Evolutionary conservation across 1,140 invertebrate species (phyloP).

Genomic region (Geopemphigus sp.): DNA sequence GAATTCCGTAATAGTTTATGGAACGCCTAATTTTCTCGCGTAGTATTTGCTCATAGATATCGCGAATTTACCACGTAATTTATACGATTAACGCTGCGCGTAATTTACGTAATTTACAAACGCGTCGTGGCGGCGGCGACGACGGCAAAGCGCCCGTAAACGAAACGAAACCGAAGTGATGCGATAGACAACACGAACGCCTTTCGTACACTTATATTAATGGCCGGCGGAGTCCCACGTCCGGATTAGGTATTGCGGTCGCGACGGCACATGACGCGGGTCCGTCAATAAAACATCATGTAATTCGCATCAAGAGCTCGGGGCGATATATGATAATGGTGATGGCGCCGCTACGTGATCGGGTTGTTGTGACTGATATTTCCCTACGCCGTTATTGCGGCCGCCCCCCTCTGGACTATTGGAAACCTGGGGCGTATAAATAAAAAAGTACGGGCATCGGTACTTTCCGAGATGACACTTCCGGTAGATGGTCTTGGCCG

Average conservation of each 20-base stretch:
- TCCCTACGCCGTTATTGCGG: conserved; percentile 5
- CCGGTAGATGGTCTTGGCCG: conserved; percentile 24
- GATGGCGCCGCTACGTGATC: conserved; percentile 26
- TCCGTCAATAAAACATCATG: conserved; percentile 35
- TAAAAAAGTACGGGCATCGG: conserved; percentile 7
- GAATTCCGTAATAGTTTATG: no score
- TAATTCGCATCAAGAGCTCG: conserved; percentile 15
- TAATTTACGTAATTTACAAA: no score
- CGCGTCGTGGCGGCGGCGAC: no score
- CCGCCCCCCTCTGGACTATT: not conserved
- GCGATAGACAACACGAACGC: no score
- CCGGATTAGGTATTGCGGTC: conserved; percentile 28
- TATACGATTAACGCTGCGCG: no score
- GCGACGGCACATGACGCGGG: not conserved
- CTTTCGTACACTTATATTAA: no score
- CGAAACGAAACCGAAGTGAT: no score
- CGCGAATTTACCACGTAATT: no score
- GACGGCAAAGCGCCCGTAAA: no score
- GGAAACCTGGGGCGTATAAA: conserved; percentile 21
- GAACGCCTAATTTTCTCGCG: no score
- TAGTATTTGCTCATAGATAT: no score
- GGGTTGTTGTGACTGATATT: conserved; percentile 26
- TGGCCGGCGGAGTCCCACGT: not conserved
- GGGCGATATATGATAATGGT: conserved; percentile 12
- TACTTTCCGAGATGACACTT: conserved; percentile 37